phyloP scores from a whole-genome alignment of 1,140 invertebrate species.

The Sesamia nonagrioides region DNA sequence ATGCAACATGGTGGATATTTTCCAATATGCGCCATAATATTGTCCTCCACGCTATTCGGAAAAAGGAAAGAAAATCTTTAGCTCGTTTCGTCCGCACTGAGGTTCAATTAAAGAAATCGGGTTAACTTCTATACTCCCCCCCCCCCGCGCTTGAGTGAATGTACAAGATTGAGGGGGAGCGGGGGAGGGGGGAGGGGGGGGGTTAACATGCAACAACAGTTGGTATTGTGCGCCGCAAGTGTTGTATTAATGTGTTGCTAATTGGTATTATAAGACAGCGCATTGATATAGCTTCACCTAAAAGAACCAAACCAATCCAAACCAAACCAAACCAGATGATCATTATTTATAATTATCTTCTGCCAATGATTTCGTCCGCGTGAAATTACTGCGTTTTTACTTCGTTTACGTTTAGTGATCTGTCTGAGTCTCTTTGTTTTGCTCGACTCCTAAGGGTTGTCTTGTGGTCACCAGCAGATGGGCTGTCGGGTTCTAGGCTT shows the following conservation, averaged over 20 bases:
- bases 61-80: conserved; percentile 38
- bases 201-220: background rate
- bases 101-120: conserved; percentile 37
- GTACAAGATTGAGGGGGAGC: too few species aligned
- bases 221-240: background rate
- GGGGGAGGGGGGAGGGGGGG: too few species aligned
- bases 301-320: too few species aligned
- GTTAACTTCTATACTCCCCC: background rate
- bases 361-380: too few species aligned
- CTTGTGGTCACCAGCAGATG: too few species aligned
- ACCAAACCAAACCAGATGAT: too few species aligned
- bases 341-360: too few species aligned
- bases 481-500: too few species aligned
- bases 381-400: too few species aligned
- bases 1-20: conserved; percentile 11
- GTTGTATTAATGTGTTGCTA: background rate
- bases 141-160: background rate
- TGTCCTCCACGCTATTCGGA: conserved; percentile 28
- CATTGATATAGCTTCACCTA: background rate
- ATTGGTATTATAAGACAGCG: background rate
- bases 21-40: conserved; percentile 18
- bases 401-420: too few species aligned
- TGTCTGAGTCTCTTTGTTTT: too few species aligned
- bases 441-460: too few species aligned
- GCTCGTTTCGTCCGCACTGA: conserved; percentile 10